Base-by-base conservation (phyloP, 2,797 vertebrate species). In the Uromys caudimaculatus region DNA sequence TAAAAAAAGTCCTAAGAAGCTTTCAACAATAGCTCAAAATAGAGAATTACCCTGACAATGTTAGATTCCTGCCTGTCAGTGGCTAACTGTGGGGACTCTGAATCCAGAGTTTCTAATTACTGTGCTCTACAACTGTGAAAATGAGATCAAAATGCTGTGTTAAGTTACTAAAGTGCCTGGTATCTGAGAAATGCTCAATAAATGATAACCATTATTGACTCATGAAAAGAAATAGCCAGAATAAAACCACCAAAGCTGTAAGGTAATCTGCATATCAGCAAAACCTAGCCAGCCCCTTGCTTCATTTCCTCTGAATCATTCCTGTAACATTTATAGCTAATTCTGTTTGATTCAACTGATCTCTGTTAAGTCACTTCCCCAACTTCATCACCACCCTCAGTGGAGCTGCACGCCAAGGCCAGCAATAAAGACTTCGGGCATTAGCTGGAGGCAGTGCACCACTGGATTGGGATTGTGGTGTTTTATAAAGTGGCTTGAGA, bases 1-100 rank as follows among this genome's bases (percentile, higher is more conserved):
- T 95, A 91, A 91, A 44, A 52, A 47, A 73, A 90, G 64, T 60
- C 75, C 89, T 84, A 95, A 89, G 91, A 93, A 91, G 10, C 52
- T 90, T 95, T 86, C 56, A 84, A 17, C 24, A 89, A n/a, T 29
- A 87, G 64, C 29, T 97, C 79, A 75, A 62, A 84, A 76, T 64
- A 38, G 35, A 96, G n/a, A 89, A 79, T 82, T 89, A 91, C n/a
- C 67, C 82, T 90, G 86, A 2, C 54, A 21, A n/a, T 91, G 52
- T 84, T 91, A 88, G 27, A 54, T 44, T 87, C 41, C 44, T 56
- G 38, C 47, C 69, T 83, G 44, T 67, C 29, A 75, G 60, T 44
- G 13, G 23, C 71, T 95, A 69, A 38, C 60, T 83, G 62, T 64
- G 3, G 8, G n/a, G 41, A 44, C 60, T 93, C 58, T 71, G 47